These are phyloP conservation scores for Volucella bombylans DNA, from an alignment of 2,888 invertebrate genomes.

Conservation along the genomic window DNA sequence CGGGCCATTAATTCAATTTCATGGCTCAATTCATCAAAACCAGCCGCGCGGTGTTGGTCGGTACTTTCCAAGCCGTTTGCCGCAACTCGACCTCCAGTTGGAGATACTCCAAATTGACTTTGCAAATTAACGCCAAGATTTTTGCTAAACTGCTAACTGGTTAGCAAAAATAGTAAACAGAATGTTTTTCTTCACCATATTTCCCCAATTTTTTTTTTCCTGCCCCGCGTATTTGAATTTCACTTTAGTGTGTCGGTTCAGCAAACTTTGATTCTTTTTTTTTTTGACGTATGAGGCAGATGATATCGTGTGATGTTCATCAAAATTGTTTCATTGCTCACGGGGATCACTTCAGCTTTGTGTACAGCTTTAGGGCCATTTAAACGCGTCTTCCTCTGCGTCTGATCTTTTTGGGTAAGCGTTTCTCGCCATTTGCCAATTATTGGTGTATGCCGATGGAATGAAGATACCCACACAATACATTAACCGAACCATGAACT, in stretches of 20 bases:
- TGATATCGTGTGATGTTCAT: constrained; percentile 50
- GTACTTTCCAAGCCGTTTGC: not conserved
- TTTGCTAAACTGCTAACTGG: constrained; percentile 54
- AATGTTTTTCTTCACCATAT: constrained; percentile 5
- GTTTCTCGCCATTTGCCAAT: not conserved
- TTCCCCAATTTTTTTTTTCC: constrained; percentile 2
- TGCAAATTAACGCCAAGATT: constrained; percentile 22
- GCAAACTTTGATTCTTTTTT: constrained; percentile 22
- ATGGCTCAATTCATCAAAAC: constrained; percentile 36
- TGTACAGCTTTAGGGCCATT: constrained; percentile 20
- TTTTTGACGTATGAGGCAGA: constrained; percentile 22
- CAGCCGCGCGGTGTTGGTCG: not conserved
- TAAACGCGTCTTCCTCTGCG: not conserved
- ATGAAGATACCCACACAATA: not conserved
- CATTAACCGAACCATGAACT: constrained; percentile 42
- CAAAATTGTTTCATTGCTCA: constrained; percentile 53
- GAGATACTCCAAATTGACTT: constrained; percentile 18
- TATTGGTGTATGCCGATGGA: constrained; percentile 8
- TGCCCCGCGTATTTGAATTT: not conserved
- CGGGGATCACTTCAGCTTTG: constrained; percentile 7
- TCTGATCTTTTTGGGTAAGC: not conserved
- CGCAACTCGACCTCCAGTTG: constrained; percentile 17
- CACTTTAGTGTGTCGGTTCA: constrained; percentile 6
- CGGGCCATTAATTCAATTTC: constrained; percentile 21
- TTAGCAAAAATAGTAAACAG: constrained; percentile 43